phyloP scores from a whole-genome alignment of 2,113 vertebrate genomes.

The Egretta garzetta region DNA sequence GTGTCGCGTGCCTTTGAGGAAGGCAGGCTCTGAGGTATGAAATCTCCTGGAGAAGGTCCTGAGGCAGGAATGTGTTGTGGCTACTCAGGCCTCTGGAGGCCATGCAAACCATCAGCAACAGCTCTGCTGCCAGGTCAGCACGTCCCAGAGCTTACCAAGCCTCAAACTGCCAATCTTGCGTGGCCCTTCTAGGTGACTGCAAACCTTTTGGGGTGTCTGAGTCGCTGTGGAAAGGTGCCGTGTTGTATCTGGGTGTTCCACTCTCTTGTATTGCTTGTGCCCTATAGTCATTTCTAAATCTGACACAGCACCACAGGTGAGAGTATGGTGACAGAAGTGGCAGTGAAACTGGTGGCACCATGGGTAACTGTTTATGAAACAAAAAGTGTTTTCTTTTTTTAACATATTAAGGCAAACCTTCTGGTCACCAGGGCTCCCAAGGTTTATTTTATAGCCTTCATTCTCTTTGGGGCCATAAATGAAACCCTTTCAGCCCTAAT shows the following conservation, averaged over 20 bases:
- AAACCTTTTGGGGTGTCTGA: neutral
- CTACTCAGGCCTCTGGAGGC: neutral
- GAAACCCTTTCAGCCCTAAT: constrained; percentile 85
- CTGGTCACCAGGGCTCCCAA: constrained; percentile 37
- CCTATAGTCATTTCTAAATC: neutral
- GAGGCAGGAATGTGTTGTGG: neutral
- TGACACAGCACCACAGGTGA: neutral
- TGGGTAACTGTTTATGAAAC: neutral
- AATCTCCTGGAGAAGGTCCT: neutral
- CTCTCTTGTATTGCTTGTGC: neutral
- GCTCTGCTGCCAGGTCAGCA: fast-evolving
- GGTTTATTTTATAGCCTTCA: constrained; percentile 73
- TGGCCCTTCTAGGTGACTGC: neutral
- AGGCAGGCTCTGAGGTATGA: neutral
- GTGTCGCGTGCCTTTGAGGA: neutral
- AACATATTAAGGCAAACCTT: neutral
- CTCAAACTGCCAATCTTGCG: neutral
- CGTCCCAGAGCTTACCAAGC: neutral
- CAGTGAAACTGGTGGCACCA: neutral
- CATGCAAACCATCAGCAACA: neutral
- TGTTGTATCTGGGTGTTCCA: fast-evolving
- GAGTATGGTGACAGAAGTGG: neutral
- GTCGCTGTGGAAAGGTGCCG: neutral
- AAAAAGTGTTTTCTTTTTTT: constrained; percentile 37
- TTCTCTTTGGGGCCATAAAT: constrained; percentile 78